phyloP scores from a whole-genome alignment of 2,797 vertebrate genomes.

The Coregonus suidteri region DNA sequence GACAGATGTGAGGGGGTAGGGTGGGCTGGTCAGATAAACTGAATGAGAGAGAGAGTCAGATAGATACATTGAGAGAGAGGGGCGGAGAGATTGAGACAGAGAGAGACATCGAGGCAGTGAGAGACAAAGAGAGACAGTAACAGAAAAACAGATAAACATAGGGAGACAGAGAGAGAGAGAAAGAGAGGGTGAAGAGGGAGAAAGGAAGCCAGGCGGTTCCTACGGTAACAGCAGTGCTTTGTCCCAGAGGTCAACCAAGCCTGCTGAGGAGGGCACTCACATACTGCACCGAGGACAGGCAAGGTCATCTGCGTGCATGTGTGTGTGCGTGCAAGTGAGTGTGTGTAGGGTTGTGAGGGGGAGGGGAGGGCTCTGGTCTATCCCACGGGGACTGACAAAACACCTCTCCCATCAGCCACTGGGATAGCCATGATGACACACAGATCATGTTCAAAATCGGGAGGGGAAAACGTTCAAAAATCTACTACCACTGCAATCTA shows the following conservation, averaged over 20 bases:
- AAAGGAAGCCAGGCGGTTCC: slow-evolving; percentile 25
- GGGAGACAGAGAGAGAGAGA: slow-evolving; percentile 11
- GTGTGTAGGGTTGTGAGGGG: slow-evolving; percentile 17
- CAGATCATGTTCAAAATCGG: background rate
- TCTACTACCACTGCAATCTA: slow-evolving; percentile 5
- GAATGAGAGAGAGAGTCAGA: background rate
- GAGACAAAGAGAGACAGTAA: too few relatives aligned
- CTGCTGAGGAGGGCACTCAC: slow-evolving; percentile 31
- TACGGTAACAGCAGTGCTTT: slow-evolving; percentile 54
- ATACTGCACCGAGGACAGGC: slow-evolving; percentile 47
- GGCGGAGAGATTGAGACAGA: background rate
- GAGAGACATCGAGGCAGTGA: background rate
- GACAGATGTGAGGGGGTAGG: background rate
- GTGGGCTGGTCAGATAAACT: background rate
- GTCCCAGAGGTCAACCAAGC: slow-evolving; percentile 54
- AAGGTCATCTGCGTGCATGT: slow-evolving; percentile 50
- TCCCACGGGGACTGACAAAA: slow-evolving; percentile 39
- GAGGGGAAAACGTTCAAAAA: slow-evolving; percentile 11
- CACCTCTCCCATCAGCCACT: slow-evolving; percentile 20
- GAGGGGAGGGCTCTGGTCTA: slow-evolving; percentile 5
- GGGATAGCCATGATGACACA: slow-evolving; percentile 41
- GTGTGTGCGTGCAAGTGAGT: background rate
- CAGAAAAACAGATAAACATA: background rate
- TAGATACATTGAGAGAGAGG: background rate
- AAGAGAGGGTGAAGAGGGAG: slow-evolving; percentile 24